Conservation (phyloP, 2,888 invertebrate genomes). For the Sinohyriopsis cumingii region DNA sequence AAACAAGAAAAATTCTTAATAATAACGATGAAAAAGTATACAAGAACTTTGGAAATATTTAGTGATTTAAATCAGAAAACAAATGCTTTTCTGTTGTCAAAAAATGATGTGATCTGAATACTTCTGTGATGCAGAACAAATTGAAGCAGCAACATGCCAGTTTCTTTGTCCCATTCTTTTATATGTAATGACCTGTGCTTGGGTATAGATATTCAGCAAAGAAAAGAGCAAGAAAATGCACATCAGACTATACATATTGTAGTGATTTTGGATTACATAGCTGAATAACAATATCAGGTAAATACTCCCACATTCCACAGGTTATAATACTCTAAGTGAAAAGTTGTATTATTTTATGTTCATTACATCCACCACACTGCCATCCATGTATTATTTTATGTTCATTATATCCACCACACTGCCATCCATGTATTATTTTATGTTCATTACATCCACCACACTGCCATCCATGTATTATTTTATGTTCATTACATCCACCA, state of each 20-base stretch:
- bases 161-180: no score
- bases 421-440: conserved; percentile 76
- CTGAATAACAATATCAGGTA: background rate
- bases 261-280: background rate
- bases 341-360: conserved; percentile 6
- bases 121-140: no score
- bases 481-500: no score
- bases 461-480: conserved; percentile 79
- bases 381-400: conserved; percentile 6
- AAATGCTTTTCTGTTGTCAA: no score
- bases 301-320: background rate
- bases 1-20: no score
- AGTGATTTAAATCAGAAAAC: no score
- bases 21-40: no score
- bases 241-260: conserved; percentile 12
- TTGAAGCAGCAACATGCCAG: no score
- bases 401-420: conserved; percentile 72
- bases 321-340: background rate
- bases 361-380: conserved; percentile 31
- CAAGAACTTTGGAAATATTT: no score
- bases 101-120: no score
- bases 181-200: no score
- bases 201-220: background rate
- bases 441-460: conserved; percentile 35
- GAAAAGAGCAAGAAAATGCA: conserved; percentile 17